phyloP scores from a whole-genome alignment of 2,113 vertebrate genomes.

The Cyanistes caeruleus region DNA sequence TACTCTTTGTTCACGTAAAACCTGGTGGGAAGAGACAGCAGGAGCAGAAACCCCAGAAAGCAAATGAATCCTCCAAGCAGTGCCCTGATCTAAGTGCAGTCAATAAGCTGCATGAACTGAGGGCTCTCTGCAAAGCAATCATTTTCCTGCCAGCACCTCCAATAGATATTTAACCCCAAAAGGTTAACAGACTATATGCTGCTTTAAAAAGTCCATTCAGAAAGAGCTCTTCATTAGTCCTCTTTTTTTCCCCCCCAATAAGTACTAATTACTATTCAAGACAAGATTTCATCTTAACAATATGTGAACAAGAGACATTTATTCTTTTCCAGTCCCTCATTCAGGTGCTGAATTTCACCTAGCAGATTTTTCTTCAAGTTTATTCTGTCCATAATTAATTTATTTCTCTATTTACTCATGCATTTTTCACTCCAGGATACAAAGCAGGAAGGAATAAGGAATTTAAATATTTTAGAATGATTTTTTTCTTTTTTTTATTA shows the following conservation, averaged over 20 bases:
- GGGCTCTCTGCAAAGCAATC: neutral
- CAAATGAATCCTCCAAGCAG: neutral
- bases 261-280: neutral
- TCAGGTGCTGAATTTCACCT: neutral
- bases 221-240: neutral
- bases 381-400: neutral
- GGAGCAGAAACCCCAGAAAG: neutral
- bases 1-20: neutral
- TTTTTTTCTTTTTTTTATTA: neutral
- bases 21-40: neutral
- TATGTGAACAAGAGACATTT: neutral
- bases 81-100: neutral
- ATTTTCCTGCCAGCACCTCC: neutral
- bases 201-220: neutral
- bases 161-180: neutral
- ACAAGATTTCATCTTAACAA: neutral
- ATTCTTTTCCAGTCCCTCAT: neutral
- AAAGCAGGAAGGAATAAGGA: neutral
- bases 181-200: neutral
- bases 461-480: neutral
- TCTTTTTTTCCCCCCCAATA: accelerated
- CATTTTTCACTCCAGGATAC: neutral
- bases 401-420: neutral
- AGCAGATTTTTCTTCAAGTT: neutral
- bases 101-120: neutral